Base-by-base conservation (phyloP, 2,113 vertebrate genomes). In the Xiphophorus hellerii region DNA sequence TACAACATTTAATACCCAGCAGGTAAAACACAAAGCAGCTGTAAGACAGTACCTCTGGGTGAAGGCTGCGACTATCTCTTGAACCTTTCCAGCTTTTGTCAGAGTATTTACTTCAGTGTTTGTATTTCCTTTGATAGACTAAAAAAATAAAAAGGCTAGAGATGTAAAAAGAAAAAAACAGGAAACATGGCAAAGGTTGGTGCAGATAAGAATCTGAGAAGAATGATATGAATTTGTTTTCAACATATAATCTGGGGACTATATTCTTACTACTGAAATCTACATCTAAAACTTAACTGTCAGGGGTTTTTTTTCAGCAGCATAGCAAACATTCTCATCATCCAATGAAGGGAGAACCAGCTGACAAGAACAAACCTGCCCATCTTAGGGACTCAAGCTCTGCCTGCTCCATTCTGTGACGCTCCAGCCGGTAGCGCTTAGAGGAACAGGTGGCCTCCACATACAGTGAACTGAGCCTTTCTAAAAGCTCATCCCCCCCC, bases 361-460 rank as follows among this genome's bases (percentile, higher is more conserved):
- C 31, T 65, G 29, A 62, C 67, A 33, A 74, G 27, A 58, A 77
- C 61, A 9, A 74, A 48, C 63, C 77, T 83, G 79, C 82, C 44
- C 73, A 77, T 54, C 72, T 73, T 63, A 48, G 44, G 80, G 60
- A 71, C 51, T 58, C 35, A 65, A 25, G 27, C 73, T 71, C 66
- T 60, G 42, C 37, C 69, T 69, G 62, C 35, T 77, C 76, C 70
- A 82, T 77, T 75, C 28, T 72, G 48, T 64, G 42, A 73, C n/a
- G 75, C 85, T 77, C 65, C 83, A 91, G 87, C 70, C 66, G 61
- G 68, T 66, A 48, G 30, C 9, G 72, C 84, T 87, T 79, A 73
- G 64, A 88, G 71, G 48, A 88, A 82, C 91, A 92, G 90, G 86
- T 90, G 85, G 85, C 77, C 67, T 39, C 70, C 82, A 82, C 84